Evolutionary conservation across 2,888 invertebrate genomes (phyloP), one percentile per base, ranked within the genome.

Genomic region (Xestia rhomboidea): DNA sequence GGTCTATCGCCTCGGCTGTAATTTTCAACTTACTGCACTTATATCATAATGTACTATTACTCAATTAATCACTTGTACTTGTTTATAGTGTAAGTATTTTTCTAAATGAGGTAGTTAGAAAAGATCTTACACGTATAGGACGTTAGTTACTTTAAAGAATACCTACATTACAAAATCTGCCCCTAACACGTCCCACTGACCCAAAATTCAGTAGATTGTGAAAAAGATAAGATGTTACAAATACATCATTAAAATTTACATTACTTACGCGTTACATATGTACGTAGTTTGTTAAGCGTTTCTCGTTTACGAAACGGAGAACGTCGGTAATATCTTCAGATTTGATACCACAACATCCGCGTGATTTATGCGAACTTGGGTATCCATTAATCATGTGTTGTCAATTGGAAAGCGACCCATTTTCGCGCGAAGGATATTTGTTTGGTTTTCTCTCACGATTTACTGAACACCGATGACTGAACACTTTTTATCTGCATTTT

Each of bases 351-450:
- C 91, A 92, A 91, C 91, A 92, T 92, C 90, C 83, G 82, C 77
- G 87, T 93, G 94, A 94, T 94, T 94, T 94, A 94, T 93, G 94
- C 92, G 91, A 92, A 91, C 91, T 90, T 89, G 88, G 88, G 89
- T 90, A 90, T 83, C 90, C 92, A 94, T 95, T 94, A 93, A 94
- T 95, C 95, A 94, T 90, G 88, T 84, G 92, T 92, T 94, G 95
- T 94, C 95, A 93, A 94, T 95, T 94, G 92, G 92, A 94, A 93
- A 94, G 93, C 92, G 93, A 92, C 93, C 93, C 90, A 93, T 94
- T 94, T 94, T 93, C 91, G 85, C 91, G 79, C 85, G 76, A 81
- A 88, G 85, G 87, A 91, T 92, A 91, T 92, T 92, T 93, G 92
- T 92, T 92, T 88, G 91, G 91, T 91, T 93, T 93, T 90, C 91